Percentiles rank a stretch among this genome's conserved stretches.
phyloP scores from a whole-genome alignment of 2,888 invertebrate genomes.

The Rhaphigaster nebulosa region DNA sequence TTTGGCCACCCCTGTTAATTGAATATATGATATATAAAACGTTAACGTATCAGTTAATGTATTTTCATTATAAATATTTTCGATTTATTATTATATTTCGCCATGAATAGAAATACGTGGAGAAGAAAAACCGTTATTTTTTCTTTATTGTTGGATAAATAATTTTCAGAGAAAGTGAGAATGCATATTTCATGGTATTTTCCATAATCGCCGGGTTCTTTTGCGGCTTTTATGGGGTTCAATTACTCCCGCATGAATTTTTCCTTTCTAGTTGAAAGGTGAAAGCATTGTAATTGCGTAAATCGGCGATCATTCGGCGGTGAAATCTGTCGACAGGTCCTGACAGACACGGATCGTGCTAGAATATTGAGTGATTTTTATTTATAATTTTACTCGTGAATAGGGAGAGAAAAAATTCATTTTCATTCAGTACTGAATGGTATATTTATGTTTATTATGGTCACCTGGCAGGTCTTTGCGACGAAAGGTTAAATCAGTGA shows the following conservation, averaged over 20 bases:
- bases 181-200: slow-evolving; percentile 1
- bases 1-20: no score
- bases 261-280: slow-evolving; percentile 4
- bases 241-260: slow-evolving; percentile 34
- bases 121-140: neutral
- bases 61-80: neutral
- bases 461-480: no score
- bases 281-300: slow-evolving; percentile 26
- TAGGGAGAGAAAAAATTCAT: neutral
- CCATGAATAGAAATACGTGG: neutral
- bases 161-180: neutral
- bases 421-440: neutral
- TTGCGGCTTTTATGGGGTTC: slow-evolving; percentile 1
- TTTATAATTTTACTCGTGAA: neutral
- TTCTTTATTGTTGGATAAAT: neutral
- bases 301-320: neutral
- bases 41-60: neutral
- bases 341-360: neutral
- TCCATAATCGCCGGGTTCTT: neutral
- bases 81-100: neutral
- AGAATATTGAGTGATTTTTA: neutral
- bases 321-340: slow-evolving; percentile 15
- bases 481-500: no score
- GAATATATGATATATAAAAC: no score
- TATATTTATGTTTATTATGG: neutral